Base-by-base conservation (phyloP, 2,888 invertebrate species). In the Syrista parreyssii region DNA sequence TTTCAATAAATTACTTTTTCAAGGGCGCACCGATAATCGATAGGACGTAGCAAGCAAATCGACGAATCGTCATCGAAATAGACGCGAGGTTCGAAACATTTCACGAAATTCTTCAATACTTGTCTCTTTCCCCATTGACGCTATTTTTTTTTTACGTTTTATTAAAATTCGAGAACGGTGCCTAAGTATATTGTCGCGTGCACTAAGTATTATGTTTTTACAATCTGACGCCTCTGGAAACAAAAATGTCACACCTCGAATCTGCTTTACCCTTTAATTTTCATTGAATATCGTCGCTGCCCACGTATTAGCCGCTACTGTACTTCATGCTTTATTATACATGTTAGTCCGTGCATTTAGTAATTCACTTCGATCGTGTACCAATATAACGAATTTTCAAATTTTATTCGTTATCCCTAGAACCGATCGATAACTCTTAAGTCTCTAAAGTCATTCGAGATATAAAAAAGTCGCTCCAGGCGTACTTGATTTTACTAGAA, bases 121-220 rank as follows among this genome's bases (percentile, higher is more conserved):
- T 23, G 4, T 55, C 23, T 9, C 9, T 55, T 23, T 23, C 23
- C 23, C 9, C 55, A 23, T 55, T 55, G 23, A 55, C 55, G 23
- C 2, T 55, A 23, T 15, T 40, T 0, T 1, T 31, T 69, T 9
- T 1, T 30, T 6, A 3, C 0, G 30, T 69, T 69, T 69, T 23
- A 33, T 31, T 71, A 11, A 31, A 71, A 71, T 31, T 71, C 9
- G 71, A 71, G 33, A 71, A 71, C 31, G 71, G 71, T 71, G 71
- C 71, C 71, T 71, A 71, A 32, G 74, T 79, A 79, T 84, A 85
- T 84, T 80, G 84, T 86, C 86, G 84, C 85, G 84, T 86, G 86
- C 82, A 80, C 76, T 78, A 78, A 74, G 80, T 82, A 83, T 80
- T 82, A 82, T 79, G 75, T 82, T 82, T 80, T 80, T 79, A 76